Conservation (phyloP, 2,888 invertebrate species). For the Trissolcus japonicus region DNA sequence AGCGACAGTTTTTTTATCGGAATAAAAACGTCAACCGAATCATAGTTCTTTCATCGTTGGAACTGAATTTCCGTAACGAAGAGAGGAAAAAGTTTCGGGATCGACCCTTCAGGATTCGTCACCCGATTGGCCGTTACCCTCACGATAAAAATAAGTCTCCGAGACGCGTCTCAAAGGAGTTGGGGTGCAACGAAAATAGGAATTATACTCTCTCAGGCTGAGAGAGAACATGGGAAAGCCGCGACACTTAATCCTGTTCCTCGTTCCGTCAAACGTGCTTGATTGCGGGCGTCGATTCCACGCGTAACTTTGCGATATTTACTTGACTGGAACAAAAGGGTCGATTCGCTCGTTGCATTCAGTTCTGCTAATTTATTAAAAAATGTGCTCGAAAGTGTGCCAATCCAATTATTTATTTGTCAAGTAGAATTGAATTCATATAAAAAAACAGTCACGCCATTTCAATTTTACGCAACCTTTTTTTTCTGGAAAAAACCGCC, state of each 20-base stretch:
- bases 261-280: constrained; percentile 37
- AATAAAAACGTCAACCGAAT: not conserved
- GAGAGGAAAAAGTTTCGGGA: constrained; percentile 26
- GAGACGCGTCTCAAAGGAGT: constrained; percentile 47
- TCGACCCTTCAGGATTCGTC: constrained; percentile 46
- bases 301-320: constrained; percentile 31
- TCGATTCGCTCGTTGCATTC: not conserved
- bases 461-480: too few relatives aligned
- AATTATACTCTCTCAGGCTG: constrained; percentile 28
- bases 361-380: not conserved
- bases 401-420: too few relatives aligned
- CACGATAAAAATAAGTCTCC: constrained; percentile 52
- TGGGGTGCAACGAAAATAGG: constrained; percentile 43
- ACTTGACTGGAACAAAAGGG: constrained; percentile 25
- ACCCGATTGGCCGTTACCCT: constrained; percentile 51
- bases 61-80: constrained; percentile 22
- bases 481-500: too few relatives aligned
- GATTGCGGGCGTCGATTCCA: constrained; percentile 25
- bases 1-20: too few relatives aligned
- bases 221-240: constrained; percentile 22
- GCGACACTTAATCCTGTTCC: constrained; percentile 48
- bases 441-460: too few relatives aligned
- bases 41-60: constrained; percentile 15
- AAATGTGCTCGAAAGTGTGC: too few relatives aligned
- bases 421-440: too few relatives aligned